Evolutionary conservation across 2,888 invertebrate species (phyloP), one percentile per base, ranked within the genome.

Genomic region (Drosophila peninsularis): DNA sequence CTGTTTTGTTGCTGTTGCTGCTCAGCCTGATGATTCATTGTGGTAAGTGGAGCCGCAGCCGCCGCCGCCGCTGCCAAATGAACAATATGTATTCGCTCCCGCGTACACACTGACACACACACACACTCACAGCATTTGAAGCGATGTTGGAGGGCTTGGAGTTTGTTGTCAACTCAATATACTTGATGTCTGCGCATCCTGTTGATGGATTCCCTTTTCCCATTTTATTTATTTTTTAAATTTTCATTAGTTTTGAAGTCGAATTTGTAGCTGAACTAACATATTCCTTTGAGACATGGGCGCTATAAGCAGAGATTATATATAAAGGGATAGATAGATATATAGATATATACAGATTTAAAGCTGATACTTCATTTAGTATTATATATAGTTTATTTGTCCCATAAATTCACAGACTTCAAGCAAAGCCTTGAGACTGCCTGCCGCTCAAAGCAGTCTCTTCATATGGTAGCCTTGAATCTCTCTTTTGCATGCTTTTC

Each of bases 21-120:
- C n/a, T 70, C 71, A 69, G 79, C 74, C 56, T 57, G 88, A 82
- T 86, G 88, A 86, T 88, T 86, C 88, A 87, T 87, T 83, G 85
- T 71, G 72, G 39, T 75, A 86, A 85, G 72, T 77, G 81, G 77
- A 85, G 73, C 78, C 73, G 73, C 68, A 80, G 78, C 79, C 72
- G 77, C 66, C 66, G 73, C 64, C 55, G 75, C 57, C 63, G 71
- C 57, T 62, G 71, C 42, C 58, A 82, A 82, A 69, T 67, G 76
- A 65, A 67, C 71, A 69, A 78, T 75, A 65, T 72, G 63, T 75
- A 71, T 70, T 63, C 71, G 62, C 53, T 30, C 14, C 7, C 19
- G 57, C 50, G 44, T 58, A 77, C 41, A 37, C 47, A 42, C n/a
- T 52, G 42, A 62, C 5, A 45, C 24, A 57, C 10, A 49, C n/a